A percentile compares a stretch with the other conserved stretches of the same genome.
These are phyloP conservation scores for Zygaena filipendulae DNA, from an alignment of 2,888 invertebrate genomes.

Conservation along the genomic window DNA sequence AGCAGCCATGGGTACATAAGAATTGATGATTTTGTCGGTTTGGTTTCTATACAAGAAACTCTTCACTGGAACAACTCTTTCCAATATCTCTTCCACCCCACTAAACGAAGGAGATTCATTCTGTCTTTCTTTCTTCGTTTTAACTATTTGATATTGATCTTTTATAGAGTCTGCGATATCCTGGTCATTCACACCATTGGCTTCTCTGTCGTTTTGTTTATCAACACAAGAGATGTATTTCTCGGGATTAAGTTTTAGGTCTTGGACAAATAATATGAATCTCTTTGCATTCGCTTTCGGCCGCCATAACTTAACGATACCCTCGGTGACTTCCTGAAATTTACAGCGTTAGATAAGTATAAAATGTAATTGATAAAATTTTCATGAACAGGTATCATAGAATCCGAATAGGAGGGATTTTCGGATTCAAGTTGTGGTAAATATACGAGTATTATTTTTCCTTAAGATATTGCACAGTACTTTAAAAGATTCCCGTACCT, in stretches of 20 bases:
- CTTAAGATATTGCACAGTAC: no score
- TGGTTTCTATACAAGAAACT: constrained; percentile 57
- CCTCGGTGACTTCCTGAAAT: constrained; percentile 50
- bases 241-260: constrained; percentile 35
- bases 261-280: constrained; percentile 38
- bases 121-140: constrained; percentile 23
- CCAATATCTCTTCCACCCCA: constrained; percentile 43
- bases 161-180: constrained; percentile 19
- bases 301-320: constrained; percentile 47
- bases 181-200: constrained; percentile 18
- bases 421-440: no score
- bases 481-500: no score
- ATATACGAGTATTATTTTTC: no score
- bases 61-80: constrained; percentile 47
- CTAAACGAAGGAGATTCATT: constrained; percentile 22
- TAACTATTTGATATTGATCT: constrained; percentile 52
- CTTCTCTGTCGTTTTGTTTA: constrained; percentile 15
- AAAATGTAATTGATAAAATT: constrained; percentile 2
- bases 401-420: no score
- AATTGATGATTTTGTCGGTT: constrained; percentile 30
- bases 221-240: constrained; percentile 28
- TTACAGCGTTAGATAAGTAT: no score
- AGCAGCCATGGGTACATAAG: constrained; percentile 55
- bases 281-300: constrained; percentile 44
- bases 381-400: no score